These are phyloP conservation scores for Pteronura brasiliensis DNA, from an alignment of 2,113 vertebrate genomes.

Conservation along the genomic window DNA sequence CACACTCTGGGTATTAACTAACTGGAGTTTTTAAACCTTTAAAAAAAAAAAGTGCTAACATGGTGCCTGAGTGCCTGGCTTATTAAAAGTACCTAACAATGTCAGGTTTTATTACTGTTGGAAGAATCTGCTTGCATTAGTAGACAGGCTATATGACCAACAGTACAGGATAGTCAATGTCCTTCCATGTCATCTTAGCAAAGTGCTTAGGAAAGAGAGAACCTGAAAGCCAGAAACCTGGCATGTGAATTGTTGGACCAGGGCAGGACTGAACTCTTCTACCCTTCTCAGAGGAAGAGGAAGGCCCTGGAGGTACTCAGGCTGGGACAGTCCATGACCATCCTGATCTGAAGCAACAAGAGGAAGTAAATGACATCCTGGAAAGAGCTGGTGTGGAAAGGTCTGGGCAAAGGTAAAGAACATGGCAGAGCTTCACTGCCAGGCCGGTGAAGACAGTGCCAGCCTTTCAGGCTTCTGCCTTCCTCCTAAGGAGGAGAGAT, in stretches of 20 bases:
- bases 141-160: background rate
- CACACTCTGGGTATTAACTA: background rate
- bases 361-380: background rate
- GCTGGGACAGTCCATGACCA: background rate
- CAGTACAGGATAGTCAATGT: background rate
- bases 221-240: background rate
- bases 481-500: background rate
- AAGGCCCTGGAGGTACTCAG: background rate
- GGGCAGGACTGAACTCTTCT: background rate
- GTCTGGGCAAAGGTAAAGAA: background rate
- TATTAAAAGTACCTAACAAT: background rate
- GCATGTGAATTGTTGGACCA: background rate
- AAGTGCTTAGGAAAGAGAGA: background rate
- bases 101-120: background rate
- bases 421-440: background rate
- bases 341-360: background rate
- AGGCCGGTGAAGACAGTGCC: background rate
- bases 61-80: background rate
- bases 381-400: background rate
- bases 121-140: background rate
- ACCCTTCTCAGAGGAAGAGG: conserved; percentile 12
- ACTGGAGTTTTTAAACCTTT: background rate
- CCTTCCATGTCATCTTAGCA: background rate
- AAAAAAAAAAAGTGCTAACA: background rate
- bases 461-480: background rate